Base-by-base conservation (phyloP, 2,113 vertebrate genomes). In the Zootoca vivipara region DNA sequence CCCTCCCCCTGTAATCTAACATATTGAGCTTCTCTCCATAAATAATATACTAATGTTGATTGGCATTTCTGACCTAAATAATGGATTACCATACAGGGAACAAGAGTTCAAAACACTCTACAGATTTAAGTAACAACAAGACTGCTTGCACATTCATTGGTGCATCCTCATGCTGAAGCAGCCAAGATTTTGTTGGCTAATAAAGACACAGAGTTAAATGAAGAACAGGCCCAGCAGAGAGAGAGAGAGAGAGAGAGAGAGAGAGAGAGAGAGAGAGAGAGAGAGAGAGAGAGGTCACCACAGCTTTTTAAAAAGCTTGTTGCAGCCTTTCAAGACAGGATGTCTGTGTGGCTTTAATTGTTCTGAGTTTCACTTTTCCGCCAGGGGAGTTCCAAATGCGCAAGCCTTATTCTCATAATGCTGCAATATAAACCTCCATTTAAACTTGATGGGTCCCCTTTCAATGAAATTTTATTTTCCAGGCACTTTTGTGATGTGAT, bases 361-460 rank as follows among this genome's bases (percentile, higher is more conserved):
- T 93, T 91, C 75, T 58, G 85, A 91, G 94, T 95, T 94, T 86
- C 87, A 86, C 89, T 92, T 93, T 73, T 90, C 91, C 85, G 91
- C 75, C 82, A 84, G 93, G 89, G 95, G 92, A 94, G 85, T 78
- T 87, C 89, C 91, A 91, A 86, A 90, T 84, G 83, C 84, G 79
- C 86, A 77, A 90, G 85, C 22, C 89, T 88, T 33, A 56, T 79
- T 64, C 87, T 94, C 94, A 92, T 91, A 92, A 94, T 38, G 83
- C 88, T 9, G 90, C 85, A 94, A 78, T 91, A 87, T 81, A 92
- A 91, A 84, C 91, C 64, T 93, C 92, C 90, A 93, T 96, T 96
- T 95, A 93, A 95, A 93, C 91, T 93, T 95, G 94, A 96, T 96
- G 92, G 90, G 93, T 94, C 92, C 93, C 87, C 92, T 82, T 86